These are phyloP conservation scores for Phymastichus coffea DNA, from an alignment of 1,140 invertebrate species.

Conservation along the genomic window DNA sequence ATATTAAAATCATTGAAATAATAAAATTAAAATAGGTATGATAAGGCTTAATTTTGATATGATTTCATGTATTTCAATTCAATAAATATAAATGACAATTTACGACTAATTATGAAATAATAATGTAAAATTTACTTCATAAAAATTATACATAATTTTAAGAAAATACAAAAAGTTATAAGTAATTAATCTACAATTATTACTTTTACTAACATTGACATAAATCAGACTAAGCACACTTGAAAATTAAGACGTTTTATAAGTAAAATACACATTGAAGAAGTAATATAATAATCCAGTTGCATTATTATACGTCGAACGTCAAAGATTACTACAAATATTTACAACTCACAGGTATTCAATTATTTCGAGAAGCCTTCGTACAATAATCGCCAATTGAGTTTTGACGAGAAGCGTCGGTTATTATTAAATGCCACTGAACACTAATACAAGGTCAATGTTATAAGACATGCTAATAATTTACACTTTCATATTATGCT, in stretches of 20 bases:
- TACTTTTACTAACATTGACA: conserved; percentile 20
- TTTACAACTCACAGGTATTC: conserved; percentile 31
- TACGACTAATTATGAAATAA: conserved; percentile 21
- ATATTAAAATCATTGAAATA: too few species aligned
- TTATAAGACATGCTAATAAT: background rate
- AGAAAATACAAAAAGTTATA: conserved; percentile 24
- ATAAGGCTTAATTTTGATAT: background rate
- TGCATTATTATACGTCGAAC: conserved; percentile 13
- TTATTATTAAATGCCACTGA: conserved; percentile 27
- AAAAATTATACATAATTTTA: conserved; percentile 6
- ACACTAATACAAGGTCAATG: conserved; percentile 18
- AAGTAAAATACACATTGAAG: conserved; percentile 24
- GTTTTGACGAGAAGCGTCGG: conserved; percentile 3
- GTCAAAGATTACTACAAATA: conserved; percentile 34
- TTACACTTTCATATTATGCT: background rate
- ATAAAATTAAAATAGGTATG: too few species aligned
- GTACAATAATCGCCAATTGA: conserved; percentile 15
- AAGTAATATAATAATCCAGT: conserved; percentile 14
- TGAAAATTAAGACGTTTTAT: conserved; percentile 18
- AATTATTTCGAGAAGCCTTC: conserved; percentile 25
- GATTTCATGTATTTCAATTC: background rate
- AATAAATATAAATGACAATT: conserved; percentile 22
- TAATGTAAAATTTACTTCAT: conserved; percentile 17
- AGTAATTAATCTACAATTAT: conserved; percentile 16
- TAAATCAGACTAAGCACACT: conserved; percentile 22